phyloP scores from a whole-genome alignment of 92 coral and sea anemone genomes.

The Diadumene lineata region DNA sequence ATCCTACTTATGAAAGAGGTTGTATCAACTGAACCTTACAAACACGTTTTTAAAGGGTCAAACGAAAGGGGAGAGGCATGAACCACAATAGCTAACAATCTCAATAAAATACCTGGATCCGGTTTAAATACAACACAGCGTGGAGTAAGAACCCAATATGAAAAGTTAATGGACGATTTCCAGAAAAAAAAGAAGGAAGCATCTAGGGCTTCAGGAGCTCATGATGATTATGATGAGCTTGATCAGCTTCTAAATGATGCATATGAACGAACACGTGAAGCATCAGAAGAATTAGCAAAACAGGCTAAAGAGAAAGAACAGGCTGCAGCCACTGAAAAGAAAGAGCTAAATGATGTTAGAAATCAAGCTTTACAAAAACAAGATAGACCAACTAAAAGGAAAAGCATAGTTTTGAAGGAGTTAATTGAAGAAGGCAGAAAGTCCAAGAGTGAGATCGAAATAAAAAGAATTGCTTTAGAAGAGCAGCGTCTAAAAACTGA shows the following conservation, averaged over 20 bases:
- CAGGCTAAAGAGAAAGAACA: constrained; percentile 50
- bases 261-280: constrained; percentile 53
- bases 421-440: constrained; percentile 59
- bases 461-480: constrained; percentile 48
- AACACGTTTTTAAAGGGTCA: constrained; percentile 12
- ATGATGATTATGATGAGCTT: constrained; percentile 48
- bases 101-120: constrained; percentile 44
- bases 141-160: constrained; percentile 54
- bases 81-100: constrained; percentile 25
- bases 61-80: constrained; percentile 38
- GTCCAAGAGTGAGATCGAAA: constrained; percentile 46
- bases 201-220: constrained; percentile 43
- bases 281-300: constrained; percentile 43
- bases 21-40: constrained; percentile 33
- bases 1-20: constrained; percentile 34
- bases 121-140: constrained; percentile 60
- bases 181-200: constrained; percentile 45
- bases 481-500: constrained; percentile 49
- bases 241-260: constrained; percentile 54
- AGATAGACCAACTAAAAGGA: constrained; percentile 41
- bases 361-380: constrained; percentile 48
- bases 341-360: constrained; percentile 48
- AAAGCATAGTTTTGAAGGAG: constrained; percentile 50
- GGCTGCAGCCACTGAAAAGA: constrained; percentile 40
- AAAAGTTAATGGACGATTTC: constrained; percentile 47